Evolutionary conservation across 2,113 vertebrate genomes (phyloP).

Genomic region (Pungitius pungitius): DNA sequence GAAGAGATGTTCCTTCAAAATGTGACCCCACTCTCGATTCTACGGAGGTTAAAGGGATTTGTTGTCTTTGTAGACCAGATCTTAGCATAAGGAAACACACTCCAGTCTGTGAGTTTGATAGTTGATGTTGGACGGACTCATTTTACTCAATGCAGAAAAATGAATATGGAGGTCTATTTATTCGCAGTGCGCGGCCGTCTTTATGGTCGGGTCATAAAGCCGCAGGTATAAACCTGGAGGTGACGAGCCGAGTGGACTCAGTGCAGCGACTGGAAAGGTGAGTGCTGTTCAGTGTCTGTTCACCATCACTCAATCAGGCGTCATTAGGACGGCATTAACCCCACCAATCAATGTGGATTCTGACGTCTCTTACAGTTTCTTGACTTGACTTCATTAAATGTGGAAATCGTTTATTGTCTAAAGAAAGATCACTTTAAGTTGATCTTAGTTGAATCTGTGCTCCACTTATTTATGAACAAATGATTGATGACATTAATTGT

Average conservation of each 20-base stretch:
- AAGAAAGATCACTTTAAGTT: not conserved
- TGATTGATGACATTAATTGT: not conserved
- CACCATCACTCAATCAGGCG: not conserved
- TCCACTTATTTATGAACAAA: not conserved
- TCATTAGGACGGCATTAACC: not conserved
- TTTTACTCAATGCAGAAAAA: not conserved
- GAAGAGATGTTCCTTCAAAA: not conserved
- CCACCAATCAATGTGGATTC: not conserved
- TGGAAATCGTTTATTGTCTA: not conserved
- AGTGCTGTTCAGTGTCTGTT: constrained; percentile 41
- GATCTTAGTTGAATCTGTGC: not conserved
- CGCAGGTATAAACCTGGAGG: constrained; percentile 60
- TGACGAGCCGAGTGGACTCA: constrained; percentile 11
- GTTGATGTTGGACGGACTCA: not conserved
- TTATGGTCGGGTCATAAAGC: constrained; percentile 69
- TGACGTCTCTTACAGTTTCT: not conserved
- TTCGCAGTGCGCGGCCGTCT: constrained; percentile 28
- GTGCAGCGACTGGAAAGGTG: constrained; percentile 50
- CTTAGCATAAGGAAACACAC: not conserved
- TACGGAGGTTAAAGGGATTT: not conserved
- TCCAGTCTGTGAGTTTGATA: not conserved
- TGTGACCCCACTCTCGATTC: not conserved
- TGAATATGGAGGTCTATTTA: no score
- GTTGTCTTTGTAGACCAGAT: not conserved
- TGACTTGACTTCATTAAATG: not conserved